phyloP scores from a whole-genome alignment of 35 echinoderm and acorn worm species.

The Amphiura filiformis region DNA sequence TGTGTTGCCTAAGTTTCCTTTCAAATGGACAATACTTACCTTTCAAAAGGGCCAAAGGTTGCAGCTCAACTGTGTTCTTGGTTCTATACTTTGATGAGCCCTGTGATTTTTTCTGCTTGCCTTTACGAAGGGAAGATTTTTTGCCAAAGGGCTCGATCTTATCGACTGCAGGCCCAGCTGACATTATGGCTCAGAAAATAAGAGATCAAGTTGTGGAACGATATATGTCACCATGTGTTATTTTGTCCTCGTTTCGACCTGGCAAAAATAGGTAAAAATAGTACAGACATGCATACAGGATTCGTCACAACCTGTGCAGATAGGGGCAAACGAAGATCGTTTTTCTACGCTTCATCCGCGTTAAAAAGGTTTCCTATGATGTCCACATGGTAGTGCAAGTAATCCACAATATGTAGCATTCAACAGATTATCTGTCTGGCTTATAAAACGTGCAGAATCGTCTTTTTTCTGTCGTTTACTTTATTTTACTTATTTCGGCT shows the following conservation, averaged over 20 bases:
- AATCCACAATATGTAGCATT: not conserved
- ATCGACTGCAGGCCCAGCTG: constrained; percentile 91
- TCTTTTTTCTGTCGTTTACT: not conserved
- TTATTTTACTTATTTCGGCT: not conserved
- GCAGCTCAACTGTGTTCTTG: constrained; percentile 83
- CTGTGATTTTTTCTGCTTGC: constrained; percentile 99
- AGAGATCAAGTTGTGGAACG: not conserved
- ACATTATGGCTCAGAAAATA: constrained; percentile 21
- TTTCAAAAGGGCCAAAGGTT: constrained; percentile 28
- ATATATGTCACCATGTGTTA: constrained; percentile 6
- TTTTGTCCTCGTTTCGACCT: not conserved
- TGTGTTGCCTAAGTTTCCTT: no score
- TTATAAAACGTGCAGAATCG: not conserved
- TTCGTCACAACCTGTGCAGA: constrained; percentile 1
- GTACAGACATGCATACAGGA: constrained; percentile 1
- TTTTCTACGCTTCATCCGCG: constrained; percentile 8
- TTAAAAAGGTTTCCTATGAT: not conserved
- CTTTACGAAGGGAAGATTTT: constrained; percentile 96
- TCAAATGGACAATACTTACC: no score
- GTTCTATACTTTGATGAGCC: constrained; percentile 97
- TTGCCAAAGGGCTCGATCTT: constrained; percentile 98
- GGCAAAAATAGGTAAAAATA: not conserved
- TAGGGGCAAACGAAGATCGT: not conserved
- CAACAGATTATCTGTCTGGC: not conserved
- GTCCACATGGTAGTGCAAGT: not conserved